These are phyloP conservation scores for Rhagonycha fulva DNA, from an alignment of 2,888 invertebrate genomes.

Conservation along the genomic window DNA sequence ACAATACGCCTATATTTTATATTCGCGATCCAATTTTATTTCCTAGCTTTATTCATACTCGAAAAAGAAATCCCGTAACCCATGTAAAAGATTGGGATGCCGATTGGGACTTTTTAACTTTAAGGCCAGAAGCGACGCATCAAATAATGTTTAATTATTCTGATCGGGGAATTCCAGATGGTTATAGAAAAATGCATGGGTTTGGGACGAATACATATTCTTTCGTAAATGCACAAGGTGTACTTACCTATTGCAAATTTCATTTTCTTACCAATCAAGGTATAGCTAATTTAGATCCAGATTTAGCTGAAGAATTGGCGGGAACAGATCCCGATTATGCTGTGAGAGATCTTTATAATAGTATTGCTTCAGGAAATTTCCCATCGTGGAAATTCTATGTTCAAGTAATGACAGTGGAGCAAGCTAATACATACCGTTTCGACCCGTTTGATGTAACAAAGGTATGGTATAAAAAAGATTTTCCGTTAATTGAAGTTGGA, in stretches of 20 bases:
- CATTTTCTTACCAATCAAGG: conserved; percentile 91
- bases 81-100: conserved; percentile 90
- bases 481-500: conserved; percentile 87
- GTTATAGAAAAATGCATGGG: conserved; percentile 76
- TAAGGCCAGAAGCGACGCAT: conserved; percentile 86
- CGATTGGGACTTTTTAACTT: conserved; percentile 93
- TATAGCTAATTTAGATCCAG: conserved; percentile 75
- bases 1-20: conserved; percentile 92
- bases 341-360: conserved; percentile 87
- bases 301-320: conserved; percentile 70
- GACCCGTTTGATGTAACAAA: conserved; percentile 96
- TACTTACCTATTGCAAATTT: conserved; percentile 84
- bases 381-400: conserved; percentile 84
- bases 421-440: conserved; percentile 78
- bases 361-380: conserved; percentile 73
- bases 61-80: conserved; percentile 93
- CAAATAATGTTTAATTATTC: conserved; percentile 84
- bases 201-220: conserved; percentile 95
- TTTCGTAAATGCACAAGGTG: conserved; percentile 75
- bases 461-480: conserved; percentile 88
- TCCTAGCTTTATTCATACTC: conserved; percentile 94
- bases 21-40: conserved; percentile 88
- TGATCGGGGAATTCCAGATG: conserved; percentile 92
- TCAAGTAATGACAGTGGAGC: conserved; percentile 85
- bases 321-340: conserved; percentile 87